Base-by-base conservation (phyloP, 2,113 vertebrate species). In the Carollia perspicillata region DNA sequence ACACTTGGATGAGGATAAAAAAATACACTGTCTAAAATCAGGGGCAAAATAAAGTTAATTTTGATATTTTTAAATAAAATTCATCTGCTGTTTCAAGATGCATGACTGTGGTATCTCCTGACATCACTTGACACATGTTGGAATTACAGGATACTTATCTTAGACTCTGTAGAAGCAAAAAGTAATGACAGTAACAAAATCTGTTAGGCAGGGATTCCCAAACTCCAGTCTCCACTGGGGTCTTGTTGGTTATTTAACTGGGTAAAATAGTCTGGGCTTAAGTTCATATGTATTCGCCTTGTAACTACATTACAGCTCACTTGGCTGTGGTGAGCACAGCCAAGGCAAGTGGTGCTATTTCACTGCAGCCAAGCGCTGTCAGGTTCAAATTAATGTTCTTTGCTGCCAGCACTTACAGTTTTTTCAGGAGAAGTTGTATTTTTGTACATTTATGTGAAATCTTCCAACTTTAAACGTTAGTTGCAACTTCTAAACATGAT, bases 391-490 rank as follows among this genome's bases (percentile, higher is more conserved):
- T 53, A 80, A 2, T 5, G 0, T 66, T 22, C n/a, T 1, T 68
- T 80, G 22, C 44, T 7, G 81, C 28, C 17, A 92, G 17, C 84
- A 78, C 12, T 93, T 40, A 2, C 2, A 17, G 11, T 83, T 72
- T 58, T 58, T 81, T 65, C 69, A 51, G 58, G 5, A 80, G 47
- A 71, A 35, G 51, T 72, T 0, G 0, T 37, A 49, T 84, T 93
- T 95, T 81, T 75, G 18, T 77, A 69, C 42, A 44, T 94, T 86
- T 88, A 51, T 63, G 53, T 96, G 68, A 86, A 74, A 51, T 66
- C 6, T 83, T 66, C 28, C 17, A 90, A 85, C 20, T 85, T 44
- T 79, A 72, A 83, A 85, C 83, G 23, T 81, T 93, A 71, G 33
- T 63, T 66, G 26, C 28, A 89, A 55, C 10, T 68, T 66, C 40